Evolutionary conservation across 2,113 vertebrate species (phyloP).

Genomic region (Leucopsar rothschildi): DNA sequence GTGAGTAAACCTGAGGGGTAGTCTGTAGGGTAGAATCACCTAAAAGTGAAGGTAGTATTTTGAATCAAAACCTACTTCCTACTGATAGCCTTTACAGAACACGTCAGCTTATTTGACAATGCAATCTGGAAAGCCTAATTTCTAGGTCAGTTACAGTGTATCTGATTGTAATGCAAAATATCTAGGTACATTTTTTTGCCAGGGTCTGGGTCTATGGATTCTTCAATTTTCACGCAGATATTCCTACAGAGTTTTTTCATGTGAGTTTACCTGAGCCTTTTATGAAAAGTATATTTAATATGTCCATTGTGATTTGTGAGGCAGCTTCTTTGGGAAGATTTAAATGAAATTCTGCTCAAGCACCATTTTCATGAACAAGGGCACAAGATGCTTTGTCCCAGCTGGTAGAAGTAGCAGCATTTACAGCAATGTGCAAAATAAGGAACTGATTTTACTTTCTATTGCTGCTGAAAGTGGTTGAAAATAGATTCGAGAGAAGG

Average conservation of each 20-base stretch:
- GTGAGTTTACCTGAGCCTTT: neutral
- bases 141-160: neutral
- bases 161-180: neutral
- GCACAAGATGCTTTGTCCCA: neutral
- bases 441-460: neutral
- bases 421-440: neutral
- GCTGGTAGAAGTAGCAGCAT: neutral
- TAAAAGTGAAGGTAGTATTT: neutral
- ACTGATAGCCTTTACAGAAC: neutral
- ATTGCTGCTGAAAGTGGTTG: neutral
- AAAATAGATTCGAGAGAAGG: neutral
- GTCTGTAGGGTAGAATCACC: neutral
- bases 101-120: neutral
- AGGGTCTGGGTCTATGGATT: neutral
- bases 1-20: neutral
- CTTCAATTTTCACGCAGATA: neutral
- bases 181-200: neutral
- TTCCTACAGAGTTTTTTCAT: neutral
- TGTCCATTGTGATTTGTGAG: neutral
- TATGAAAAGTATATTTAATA: neutral
- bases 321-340: neutral
- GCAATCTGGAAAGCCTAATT: neutral
- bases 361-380: neutral
- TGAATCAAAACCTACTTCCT: neutral
- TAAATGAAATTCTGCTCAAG: neutral